Percentiles rank a stretch among this genome's conserved stretches.
phyloP scores from a whole-genome alignment of 2,797 vertebrate species.

The Sebastes aleutianus region DNA sequence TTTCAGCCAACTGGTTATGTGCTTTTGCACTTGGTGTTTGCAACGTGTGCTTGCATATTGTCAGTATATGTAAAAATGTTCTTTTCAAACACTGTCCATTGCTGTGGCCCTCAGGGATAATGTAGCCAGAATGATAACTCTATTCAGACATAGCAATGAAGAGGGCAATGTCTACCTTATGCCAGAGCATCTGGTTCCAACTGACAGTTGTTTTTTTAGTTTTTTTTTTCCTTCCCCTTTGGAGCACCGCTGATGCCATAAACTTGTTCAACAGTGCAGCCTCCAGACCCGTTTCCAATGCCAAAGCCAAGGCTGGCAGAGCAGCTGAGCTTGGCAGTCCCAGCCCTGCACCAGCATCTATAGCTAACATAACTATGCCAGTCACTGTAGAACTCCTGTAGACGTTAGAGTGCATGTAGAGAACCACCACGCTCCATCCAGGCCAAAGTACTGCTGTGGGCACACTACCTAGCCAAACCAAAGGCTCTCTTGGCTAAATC shows the following conservation, averaged over 20 bases:
- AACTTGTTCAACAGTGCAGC: conserved; percentile 63
- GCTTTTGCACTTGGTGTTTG: neutral
- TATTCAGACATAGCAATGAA: conserved; percentile 23
- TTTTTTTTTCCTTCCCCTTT: conserved; percentile 31
- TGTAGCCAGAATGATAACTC: conserved; percentile 10
- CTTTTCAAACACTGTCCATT: neutral
- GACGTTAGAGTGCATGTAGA: conserved; percentile 44
- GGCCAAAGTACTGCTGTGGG: conserved; percentile 41
- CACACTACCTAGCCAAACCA: conserved; percentile 25
- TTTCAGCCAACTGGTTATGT: neutral
- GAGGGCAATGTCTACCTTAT: conserved; percentile 30
- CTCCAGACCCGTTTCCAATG: conserved; percentile 55
- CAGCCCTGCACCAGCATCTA: conserved; percentile 52
- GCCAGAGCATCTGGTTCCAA: conserved; percentile 37
- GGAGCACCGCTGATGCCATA: conserved; percentile 43
- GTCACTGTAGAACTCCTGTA: conserved; percentile 53
- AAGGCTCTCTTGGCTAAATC: conserved; percentile 24
- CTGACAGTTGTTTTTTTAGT: conserved; percentile 22
- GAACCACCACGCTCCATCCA: conserved; percentile 29
- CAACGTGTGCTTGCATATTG: neutral
- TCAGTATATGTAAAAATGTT: neutral
- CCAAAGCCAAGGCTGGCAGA: conserved; percentile 64
- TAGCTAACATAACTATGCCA: conserved; percentile 52
- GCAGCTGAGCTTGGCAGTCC: conserved; percentile 45
- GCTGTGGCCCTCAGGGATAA: neutral